A percentile compares a stretch with the other conserved stretches of the same genome.
phyloP scores from a whole-genome alignment of 2,797 vertebrate genomes.

The Tapera naevia region DNA sequence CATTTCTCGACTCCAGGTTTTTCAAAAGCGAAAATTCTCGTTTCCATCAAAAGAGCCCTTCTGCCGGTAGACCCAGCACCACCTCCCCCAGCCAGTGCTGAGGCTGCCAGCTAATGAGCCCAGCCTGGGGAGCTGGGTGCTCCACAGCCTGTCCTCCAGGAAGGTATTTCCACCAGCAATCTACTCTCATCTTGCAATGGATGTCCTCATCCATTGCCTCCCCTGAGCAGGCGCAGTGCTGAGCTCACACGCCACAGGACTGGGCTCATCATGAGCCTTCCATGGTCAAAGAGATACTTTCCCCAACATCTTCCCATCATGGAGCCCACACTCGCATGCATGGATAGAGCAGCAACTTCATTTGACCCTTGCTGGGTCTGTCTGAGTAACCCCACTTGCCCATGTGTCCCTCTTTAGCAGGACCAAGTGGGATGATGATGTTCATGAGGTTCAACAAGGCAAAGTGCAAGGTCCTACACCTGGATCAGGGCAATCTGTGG shows the following conservation, averaged over 20 bases:
- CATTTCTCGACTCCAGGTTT: constrained; percentile 1
- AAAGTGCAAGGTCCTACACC: too few relatives aligned
- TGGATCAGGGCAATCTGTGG: too few relatives aligned
- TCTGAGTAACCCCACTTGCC: accelerated
- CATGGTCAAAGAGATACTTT: not conserved
- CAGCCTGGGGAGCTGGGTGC: not conserved
- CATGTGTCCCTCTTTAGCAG: not conserved
- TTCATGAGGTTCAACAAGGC: too few relatives aligned
- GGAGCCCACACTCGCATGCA: too few relatives aligned
- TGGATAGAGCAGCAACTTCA: too few relatives aligned
- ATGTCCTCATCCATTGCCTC: accelerated
- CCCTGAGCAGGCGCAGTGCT: accelerated
- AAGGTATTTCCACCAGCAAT: not conserved
- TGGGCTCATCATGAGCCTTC: not conserved
- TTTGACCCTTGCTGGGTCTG: not conserved
- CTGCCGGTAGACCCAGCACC: not conserved
- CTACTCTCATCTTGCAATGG: accelerated
- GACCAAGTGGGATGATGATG: not conserved
- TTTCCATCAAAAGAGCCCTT: constrained; percentile 47
- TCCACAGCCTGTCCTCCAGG: not conserved
- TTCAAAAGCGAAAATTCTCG: constrained; percentile 43
- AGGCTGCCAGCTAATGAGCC: not conserved
- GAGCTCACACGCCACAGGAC: accelerated
- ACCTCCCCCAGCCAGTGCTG: not conserved
- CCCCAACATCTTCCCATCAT: too few relatives aligned